Conservation (phyloP, 2,113 vertebrate species). For the Erinaceus europaeus region DNA sequence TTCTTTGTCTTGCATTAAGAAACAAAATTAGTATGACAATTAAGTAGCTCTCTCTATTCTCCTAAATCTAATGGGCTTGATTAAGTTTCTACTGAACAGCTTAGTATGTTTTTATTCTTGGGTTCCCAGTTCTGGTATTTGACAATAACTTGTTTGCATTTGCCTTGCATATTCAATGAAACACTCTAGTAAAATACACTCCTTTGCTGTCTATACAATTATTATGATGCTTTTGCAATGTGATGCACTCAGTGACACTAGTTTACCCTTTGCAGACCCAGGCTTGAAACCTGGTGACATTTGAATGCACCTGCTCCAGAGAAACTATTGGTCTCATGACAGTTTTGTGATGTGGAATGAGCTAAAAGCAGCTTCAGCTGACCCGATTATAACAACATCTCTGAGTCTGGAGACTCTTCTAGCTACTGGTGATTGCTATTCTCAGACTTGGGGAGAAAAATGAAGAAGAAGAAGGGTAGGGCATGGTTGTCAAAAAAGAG, state of each 20-base stretch:
- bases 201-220: conserved; percentile 48
- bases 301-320: conserved; percentile 52
- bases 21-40: conserved; percentile 43
- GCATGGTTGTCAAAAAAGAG: not conserved
- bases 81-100: conserved; percentile 45
- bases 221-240: not conserved
- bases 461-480: not conserved
- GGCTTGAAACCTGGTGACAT: conserved; percentile 49
- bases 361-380: conserved; percentile 62
- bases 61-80: conserved; percentile 21
- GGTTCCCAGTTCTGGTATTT: conserved; percentile 1
- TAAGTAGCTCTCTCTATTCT: not conserved
- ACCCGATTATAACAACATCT: conserved; percentile 56
- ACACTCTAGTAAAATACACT: not conserved
- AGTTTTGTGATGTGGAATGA: conserved; percentile 67
- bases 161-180: not conserved
- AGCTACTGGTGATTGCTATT: conserved; percentile 62
- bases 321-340: conserved; percentile 52
- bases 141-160: conserved; percentile 31
- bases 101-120: conserved; percentile 1
- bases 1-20: not conserved
- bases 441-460: conserved; percentile 58
- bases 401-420: conserved; percentile 64
- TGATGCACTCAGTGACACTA: conserved; percentile 24
- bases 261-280: conserved; percentile 40